Conservation (phyloP, 2,797 vertebrate genomes). For the Dromococcyx pavoninus region DNA sequence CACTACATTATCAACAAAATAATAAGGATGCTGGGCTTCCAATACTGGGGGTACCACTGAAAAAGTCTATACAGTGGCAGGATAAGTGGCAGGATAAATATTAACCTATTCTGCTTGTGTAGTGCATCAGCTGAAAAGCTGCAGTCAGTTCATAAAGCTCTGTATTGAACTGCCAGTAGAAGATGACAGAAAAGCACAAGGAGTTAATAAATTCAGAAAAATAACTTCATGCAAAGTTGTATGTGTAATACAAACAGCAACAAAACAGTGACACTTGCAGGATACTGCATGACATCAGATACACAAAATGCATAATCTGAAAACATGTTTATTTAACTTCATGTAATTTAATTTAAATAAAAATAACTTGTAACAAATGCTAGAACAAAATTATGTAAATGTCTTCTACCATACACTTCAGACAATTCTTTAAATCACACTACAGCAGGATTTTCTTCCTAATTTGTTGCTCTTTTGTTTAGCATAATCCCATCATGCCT, state of each 20-base stretch:
- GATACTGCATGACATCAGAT: background rate
- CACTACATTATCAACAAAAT: background rate
- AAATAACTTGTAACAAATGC: background rate
- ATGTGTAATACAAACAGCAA: background rate
- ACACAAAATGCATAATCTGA: background rate
- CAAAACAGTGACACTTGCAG: background rate
- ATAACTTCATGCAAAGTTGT: background rate
- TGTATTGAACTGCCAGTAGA: background rate
- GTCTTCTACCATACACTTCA: background rate
- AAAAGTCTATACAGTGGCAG: background rate
- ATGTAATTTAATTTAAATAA: background rate
- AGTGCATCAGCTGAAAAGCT: background rate
- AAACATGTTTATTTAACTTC: background rate
- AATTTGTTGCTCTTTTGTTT: background rate
- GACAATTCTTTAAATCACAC: background rate
- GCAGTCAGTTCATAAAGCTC: background rate
- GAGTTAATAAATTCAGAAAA: background rate
- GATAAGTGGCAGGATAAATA: background rate
- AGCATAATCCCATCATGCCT: background rate
- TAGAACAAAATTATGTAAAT: background rate
- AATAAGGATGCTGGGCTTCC: background rate
- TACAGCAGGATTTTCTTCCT: background rate
- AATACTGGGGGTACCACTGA: background rate
- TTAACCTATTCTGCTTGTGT: background rate
- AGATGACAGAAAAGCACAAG: background rate